Base-by-base conservation (phyloP, 2,113 vertebrate species). In the Anhinga rufa region DNA sequence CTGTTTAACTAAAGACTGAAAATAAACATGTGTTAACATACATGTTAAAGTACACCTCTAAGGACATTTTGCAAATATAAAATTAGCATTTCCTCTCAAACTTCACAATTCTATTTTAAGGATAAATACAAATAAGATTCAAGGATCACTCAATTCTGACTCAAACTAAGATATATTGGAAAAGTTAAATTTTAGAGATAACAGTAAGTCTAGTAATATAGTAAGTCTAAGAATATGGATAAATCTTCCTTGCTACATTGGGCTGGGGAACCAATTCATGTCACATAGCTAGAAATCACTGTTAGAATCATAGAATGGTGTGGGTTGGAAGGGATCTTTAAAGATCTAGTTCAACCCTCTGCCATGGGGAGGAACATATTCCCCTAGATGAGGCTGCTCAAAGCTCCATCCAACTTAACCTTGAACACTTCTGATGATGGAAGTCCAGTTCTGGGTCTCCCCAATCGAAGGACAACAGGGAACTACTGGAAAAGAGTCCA, bases 251-350 rank as follows among this genome's bases (percentile, higher is more conserved):
- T 74, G 16, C 20, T 77, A 34, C 42, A 7, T 57, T 62, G 36
- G 5, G 2, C 3, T 60, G 4, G 2, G 16, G 4, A n/a, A 18
- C 7, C 7, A 34, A n/a, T 75, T 38, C 4, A 3, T 68, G 17
- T 71, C 31, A 46, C 10, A 28, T 0, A 28, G 17, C 31, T 82
- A 71, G 21, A 62, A 78, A 77, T 44, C 62, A 42, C 11, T 58
- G 15, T 61, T 44, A 12, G 4, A 82, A 25, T 79, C 14, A 25
- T 18, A 31, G 22, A 70, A 58, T 58, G 11, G 17, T 64, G 88
- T 61, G 12, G 7, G 2, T 62, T 81, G 28, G 36, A 82, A 40
- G 4, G 25, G 14, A 34, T 2, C 18, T 55, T 48, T 32, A 49
- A n/a, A 29, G 9, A 22, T 6, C 1, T 28, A 9, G 32, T 52